These are phyloP conservation scores for Amphiprion ocellaris DNA, from an alignment of 2,113 vertebrate genomes.

Conservation along the genomic window DNA sequence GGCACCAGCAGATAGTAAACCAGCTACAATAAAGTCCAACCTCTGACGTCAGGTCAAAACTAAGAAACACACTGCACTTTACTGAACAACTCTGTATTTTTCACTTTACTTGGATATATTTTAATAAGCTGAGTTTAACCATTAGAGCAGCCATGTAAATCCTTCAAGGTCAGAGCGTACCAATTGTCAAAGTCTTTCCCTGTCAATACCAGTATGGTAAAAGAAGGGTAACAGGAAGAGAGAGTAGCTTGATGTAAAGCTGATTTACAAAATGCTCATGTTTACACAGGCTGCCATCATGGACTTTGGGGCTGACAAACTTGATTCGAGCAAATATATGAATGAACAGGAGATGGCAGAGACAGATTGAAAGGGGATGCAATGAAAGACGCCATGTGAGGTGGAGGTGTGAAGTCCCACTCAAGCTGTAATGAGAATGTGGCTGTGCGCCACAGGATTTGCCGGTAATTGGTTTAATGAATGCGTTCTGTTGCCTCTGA, in stretches of 20 bases:
- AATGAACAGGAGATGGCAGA: constrained; percentile 25
- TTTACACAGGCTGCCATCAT: constrained; percentile 13
- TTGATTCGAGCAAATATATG: constrained; percentile 4
- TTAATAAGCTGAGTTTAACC: constrained; percentile 32
- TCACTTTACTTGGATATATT: constrained; percentile 25
- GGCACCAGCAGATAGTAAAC: background rate
- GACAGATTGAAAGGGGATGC: constrained; percentile 28
- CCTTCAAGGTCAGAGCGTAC: constrained; percentile 40
- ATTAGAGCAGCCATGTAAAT: constrained; percentile 29
- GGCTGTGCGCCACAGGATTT: constrained; percentile 70
- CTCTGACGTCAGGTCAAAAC: background rate
- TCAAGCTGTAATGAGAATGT: constrained; percentile 69
- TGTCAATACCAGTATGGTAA: constrained; percentile 27
- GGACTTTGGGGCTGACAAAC: constrained; percentile 27
- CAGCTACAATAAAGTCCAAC: constrained; percentile 10
- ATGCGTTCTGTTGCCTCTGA: constrained; percentile 79
- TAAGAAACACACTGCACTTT: constrained; percentile 6
- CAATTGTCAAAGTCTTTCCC: constrained; percentile 7
- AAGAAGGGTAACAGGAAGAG: background rate
- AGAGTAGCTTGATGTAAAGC: constrained; percentile 8
- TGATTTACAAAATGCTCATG: background rate
- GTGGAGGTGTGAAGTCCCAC: constrained; percentile 63
- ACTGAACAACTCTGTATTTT: background rate
- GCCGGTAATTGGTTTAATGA: constrained; percentile 81
- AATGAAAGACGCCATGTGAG: constrained; percentile 39